Evolutionary conservation across 2,113 vertebrate species (phyloP).

Genomic region (Zingel zingel): DNA sequence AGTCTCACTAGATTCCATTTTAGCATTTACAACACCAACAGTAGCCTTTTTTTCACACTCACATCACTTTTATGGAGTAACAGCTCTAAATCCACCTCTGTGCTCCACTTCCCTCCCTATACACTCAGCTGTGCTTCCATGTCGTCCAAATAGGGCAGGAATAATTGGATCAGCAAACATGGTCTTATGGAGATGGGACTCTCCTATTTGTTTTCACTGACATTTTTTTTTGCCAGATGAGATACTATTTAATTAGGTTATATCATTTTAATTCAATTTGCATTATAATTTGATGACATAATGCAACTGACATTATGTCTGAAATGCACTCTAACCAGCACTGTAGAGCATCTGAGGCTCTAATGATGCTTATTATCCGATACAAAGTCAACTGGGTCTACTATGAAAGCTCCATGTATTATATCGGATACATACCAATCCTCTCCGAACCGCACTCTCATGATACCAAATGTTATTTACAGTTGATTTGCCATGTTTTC

Average conservation of each 20-base stretch:
- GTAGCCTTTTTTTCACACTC: slow-evolving; percentile 41
- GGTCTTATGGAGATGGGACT: slow-evolving; percentile 47
- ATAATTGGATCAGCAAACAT: slow-evolving; percentile 75
- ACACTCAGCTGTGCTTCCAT: slow-evolving; percentile 59
- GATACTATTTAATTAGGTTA: slow-evolving; percentile 60
- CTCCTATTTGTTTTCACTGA: slow-evolving; percentile 55
- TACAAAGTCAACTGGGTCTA: slow-evolving; percentile 34
- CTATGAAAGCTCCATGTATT: slow-evolving; percentile 16
- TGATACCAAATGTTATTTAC: slow-evolving; percentile 15
- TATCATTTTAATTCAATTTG: slow-evolving; percentile 54
- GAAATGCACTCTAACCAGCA: slow-evolving; percentile 60
- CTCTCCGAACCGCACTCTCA: not conserved
- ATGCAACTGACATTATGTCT: slow-evolving; percentile 51
- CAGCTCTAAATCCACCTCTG: slow-evolving; percentile 72
- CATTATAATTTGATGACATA: slow-evolving; percentile 57
- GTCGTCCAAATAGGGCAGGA: slow-evolving; percentile 72
- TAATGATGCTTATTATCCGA: slow-evolving; percentile 59
- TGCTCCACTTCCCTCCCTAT: slow-evolving; percentile 41
- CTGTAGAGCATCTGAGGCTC: slow-evolving; percentile 42
- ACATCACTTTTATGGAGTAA: slow-evolving; percentile 58
- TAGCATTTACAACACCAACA: slow-evolving; percentile 68
- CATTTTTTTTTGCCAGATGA: slow-evolving; percentile 43
- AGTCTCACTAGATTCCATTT: slow-evolving; percentile 52
- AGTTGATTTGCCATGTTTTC: slow-evolving; percentile 32
- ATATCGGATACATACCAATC: not conserved